phyloP scores from a whole-genome alignment of 2,797 vertebrate species.

The Heterohyrax brucei region DNA sequence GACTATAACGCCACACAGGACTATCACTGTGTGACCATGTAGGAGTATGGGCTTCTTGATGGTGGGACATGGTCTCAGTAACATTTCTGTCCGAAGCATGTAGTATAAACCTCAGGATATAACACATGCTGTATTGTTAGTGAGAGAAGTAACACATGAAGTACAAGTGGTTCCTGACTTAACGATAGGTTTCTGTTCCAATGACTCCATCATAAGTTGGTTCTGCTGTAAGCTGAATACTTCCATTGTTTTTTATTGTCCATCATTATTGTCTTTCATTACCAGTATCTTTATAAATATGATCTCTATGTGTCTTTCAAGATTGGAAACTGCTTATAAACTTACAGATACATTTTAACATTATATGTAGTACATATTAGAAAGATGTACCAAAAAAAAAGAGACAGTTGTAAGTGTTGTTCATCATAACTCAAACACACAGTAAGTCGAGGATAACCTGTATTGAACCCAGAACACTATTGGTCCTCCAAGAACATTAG shows the following conservation, averaged over 20 bases:
- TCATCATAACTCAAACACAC: neutral
- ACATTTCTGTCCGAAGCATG: neutral
- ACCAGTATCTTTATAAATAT: neutral
- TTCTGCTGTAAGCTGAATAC: neutral
- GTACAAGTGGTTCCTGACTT: neutral
- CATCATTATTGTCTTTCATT: neutral
- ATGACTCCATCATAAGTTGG: neutral
- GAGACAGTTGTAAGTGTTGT: neutral
- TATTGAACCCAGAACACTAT: neutral
- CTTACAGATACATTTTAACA: neutral
- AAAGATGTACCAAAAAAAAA: neutral
- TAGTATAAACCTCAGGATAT: neutral
- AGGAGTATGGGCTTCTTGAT: neutral
- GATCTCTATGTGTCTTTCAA: neutral
- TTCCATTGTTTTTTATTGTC: neutral
- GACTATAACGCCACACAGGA: neutral
- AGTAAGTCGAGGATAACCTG: too few relatives aligned
- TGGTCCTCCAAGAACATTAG: neutral
- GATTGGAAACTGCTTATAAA: neutral
- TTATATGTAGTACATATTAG: neutral
- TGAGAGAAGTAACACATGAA: neutral
- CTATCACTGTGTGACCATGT: neutral
- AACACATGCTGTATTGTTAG: neutral
- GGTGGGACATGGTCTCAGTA: neutral
- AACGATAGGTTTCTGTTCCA: neutral